Percentiles rank a stretch among this genome's conserved stretches.
phyloP scores from a whole-genome alignment of 92 coral and sea anemone species.

The Chrysogorgia sp. region DNA sequence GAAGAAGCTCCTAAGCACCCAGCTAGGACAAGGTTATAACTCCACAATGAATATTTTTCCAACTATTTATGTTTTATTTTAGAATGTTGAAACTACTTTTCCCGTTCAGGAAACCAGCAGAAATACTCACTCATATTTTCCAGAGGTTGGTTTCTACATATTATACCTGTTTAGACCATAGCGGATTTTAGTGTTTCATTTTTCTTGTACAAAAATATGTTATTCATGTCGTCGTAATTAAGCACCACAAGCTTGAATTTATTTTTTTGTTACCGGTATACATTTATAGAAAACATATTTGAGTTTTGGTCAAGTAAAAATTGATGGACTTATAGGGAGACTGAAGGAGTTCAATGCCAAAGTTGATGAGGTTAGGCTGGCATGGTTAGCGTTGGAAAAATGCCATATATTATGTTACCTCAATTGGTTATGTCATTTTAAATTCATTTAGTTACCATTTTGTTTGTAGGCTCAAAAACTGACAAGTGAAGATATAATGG shows the following conservation, averaged over 20 bases:
- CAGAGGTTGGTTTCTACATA: slow-evolving; percentile 57
- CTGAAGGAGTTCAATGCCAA: slow-evolving; percentile 73
- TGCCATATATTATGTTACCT: neutral
- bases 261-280: slow-evolving; percentile 2
- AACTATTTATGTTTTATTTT: neutral
- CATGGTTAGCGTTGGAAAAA: neutral
- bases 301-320: slow-evolving; percentile 82
- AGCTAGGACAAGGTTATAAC: too few species aligned
- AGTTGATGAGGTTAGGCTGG: slow-evolving; percentile 68
- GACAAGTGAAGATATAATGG: slow-evolving; percentile 24
- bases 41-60: neutral
- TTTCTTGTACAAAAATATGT: too few species aligned
- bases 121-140: slow-evolving; percentile 61
- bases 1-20: too few species aligned
- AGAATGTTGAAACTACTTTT: slow-evolving; percentile 67
- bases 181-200: neutral
- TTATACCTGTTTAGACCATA: neutral
- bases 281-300: slow-evolving; percentile 67
- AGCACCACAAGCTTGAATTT: neutral
- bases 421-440: neutral
- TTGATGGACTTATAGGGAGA: slow-evolving; percentile 74
- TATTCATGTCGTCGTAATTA: neutral
- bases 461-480: slow-evolving; percentile 23
- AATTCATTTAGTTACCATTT: neutral
- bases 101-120: slow-evolving; percentile 6